Base-by-base conservation (phyloP, 2,888 invertebrate genomes). In the Troides oblongomaculatus region DNA sequence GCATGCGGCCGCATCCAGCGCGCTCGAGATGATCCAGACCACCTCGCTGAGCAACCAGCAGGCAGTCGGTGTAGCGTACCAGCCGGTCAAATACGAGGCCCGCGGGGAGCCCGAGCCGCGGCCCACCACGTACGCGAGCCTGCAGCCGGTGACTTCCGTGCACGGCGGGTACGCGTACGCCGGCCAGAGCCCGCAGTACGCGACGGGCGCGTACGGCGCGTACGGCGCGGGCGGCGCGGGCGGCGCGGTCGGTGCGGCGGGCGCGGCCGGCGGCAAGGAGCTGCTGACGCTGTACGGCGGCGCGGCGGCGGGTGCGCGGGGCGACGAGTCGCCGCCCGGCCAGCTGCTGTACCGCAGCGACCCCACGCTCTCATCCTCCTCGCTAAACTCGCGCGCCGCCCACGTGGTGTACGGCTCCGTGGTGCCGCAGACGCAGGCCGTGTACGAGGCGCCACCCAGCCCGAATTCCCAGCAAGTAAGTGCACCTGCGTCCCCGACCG, bases 341-440 rank as follows among this genome's bases (percentile, higher is more conserved):
- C 92, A 93, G 76, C 90, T 94, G 70, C 88, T 95, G 79, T 95
- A 94, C 82, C 94, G 95, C 74, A 93, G 93, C 71, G 95, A 95
- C 82, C 95, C 95, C n/a, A 95, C 95, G 62, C 86, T 95, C 64
- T 93, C 94, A 0, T 94, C 95, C 0, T 94, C 95, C 0, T 93
- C 93, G n/a, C 86, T 94, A 74, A 79, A 83, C 64, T 81, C 93
- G 73, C 93, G 93, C 66, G 92, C 90, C 57, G 89, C 93, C 57
- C 91, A 90, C 78, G 87, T 93, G n/a, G 87, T 92, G 4, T 93
- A 89, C 84, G 88, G 88, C 74, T 85, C 89, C 62, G 87, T 89
- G 74, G 88, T 86, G 77, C 87, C 87, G 73, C 90, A 87, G 80
- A 85, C 88, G 74, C 88, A 90, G 81, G 84, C 89, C 64, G 86